A percentile compares a stretch with the other conserved stretches of the same genome.
Evolutionary conservation across 2,797 vertebrate species (phyloP).

Genomic region (Petrocephalus sullivani): DNA sequence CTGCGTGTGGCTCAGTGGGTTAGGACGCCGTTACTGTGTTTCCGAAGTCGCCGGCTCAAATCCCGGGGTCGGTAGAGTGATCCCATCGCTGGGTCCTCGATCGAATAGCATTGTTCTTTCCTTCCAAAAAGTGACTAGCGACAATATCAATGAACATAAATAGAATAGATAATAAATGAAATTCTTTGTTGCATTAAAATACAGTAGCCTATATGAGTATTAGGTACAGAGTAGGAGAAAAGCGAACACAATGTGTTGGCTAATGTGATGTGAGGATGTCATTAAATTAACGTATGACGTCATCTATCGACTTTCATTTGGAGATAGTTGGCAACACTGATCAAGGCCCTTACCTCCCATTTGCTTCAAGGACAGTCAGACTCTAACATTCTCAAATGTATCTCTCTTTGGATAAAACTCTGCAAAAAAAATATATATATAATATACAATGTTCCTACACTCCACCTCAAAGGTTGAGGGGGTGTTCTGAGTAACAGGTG

Average conservation of each 20-base stretch:
- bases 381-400: neutral
- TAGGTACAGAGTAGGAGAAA: too few relatives aligned
- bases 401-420: neutral
- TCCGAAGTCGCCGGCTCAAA: neutral
- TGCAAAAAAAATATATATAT: neutral
- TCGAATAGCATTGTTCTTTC: too few relatives aligned
- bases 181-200: too few relatives aligned
- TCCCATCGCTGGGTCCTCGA: neutral
- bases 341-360: neutral
- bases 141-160: too few relatives aligned
- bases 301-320: too few relatives aligned
- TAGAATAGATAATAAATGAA: too few relatives aligned
- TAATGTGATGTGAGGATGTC: too few relatives aligned
- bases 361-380: neutral
- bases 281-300: too few relatives aligned
- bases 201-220: too few relatives aligned
- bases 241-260: too few relatives aligned
- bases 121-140: too few relatives aligned
- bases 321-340: neutral
- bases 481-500: neutral
- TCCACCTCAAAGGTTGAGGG: neutral
- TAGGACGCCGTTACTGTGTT: neutral
- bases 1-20: neutral
- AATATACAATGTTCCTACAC: neutral
- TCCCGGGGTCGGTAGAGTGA: neutral